phyloP scores from a whole-genome alignment of 2,888 invertebrate species.

The Antheraea assamensis region DNA sequence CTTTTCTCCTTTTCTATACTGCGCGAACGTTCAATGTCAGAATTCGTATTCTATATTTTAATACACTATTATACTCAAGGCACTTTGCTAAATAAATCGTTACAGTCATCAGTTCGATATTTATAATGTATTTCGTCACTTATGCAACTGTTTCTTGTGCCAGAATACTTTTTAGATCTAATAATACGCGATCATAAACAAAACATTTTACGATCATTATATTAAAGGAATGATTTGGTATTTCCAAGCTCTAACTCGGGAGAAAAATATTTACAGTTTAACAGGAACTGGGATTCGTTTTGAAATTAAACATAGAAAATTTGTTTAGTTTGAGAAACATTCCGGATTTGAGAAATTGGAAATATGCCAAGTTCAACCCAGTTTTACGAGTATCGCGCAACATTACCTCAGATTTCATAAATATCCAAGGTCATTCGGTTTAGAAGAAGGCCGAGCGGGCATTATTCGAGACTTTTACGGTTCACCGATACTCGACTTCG shows the following conservation, averaged over 20 bases:
- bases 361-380: conserved; percentile 63
- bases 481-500: conserved; percentile 18
- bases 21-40: background rate
- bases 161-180: conserved; percentile 27
- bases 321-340: conserved; percentile 63
- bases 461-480: conserved; percentile 37
- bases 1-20: background rate
- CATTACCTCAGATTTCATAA: conserved; percentile 78
- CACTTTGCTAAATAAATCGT: background rate
- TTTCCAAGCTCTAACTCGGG: background rate
- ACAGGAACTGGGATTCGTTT: background rate
- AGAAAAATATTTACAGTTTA: background rate
- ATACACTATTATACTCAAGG: background rate
- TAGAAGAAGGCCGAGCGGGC: conserved; percentile 51
- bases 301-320: conserved; percentile 57
- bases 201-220: background rate
- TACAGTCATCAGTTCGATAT: conserved; percentile 12
- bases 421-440: conserved; percentile 65
- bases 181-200: conserved; percentile 21
- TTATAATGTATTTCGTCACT: background rate
- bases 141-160: background rate
- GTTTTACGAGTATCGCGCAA: conserved; percentile 74
- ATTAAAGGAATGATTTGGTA: background rate
- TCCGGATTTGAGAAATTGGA: conserved; percentile 64
- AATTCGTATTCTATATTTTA: conserved; percentile 4